Percentiles rank a stretch among this genome's conserved stretches.
Conservation (phyloP, 1,140 invertebrate species). For the Magallana gigas region DNA sequence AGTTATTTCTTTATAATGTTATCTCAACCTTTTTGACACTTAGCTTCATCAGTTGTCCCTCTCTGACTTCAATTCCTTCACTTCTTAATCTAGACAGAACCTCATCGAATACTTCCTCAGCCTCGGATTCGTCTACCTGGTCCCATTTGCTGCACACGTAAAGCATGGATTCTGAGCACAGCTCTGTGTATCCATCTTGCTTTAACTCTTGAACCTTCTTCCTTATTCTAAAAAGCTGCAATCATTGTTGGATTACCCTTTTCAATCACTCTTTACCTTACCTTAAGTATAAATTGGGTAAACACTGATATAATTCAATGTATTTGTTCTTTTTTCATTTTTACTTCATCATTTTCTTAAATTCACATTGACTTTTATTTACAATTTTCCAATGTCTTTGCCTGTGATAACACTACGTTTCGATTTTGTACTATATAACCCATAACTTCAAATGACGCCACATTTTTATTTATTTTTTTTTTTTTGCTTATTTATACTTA, state of each 20-base stretch:
- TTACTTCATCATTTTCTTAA: background rate
- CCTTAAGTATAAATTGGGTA: background rate
- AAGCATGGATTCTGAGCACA: background rate
- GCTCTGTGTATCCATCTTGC: background rate
- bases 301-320: background rate
- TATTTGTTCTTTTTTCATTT: background rate
- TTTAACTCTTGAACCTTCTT: background rate
- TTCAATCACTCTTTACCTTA: background rate
- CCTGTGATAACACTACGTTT: too few relatives aligned
- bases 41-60: background rate
- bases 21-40: background rate
- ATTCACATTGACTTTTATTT: background rate
- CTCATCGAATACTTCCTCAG: background rate
- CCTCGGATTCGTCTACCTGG: background rate
- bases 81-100: background rate
- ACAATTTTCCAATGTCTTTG: too few relatives aligned
- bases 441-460: too few relatives aligned
- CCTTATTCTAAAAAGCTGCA: background rate
- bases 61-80: conserved; percentile 1
- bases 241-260: background rate
- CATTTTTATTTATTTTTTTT: too few relatives aligned
- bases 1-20: background rate
- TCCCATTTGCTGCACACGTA: conserved; percentile 19
- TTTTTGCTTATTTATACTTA: too few relatives aligned
- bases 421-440: too few relatives aligned